These are phyloP conservation scores for Archocentrus centrarchus DNA, from an alignment of 2,113 vertebrate species.

Conservation along the genomic window DNA sequence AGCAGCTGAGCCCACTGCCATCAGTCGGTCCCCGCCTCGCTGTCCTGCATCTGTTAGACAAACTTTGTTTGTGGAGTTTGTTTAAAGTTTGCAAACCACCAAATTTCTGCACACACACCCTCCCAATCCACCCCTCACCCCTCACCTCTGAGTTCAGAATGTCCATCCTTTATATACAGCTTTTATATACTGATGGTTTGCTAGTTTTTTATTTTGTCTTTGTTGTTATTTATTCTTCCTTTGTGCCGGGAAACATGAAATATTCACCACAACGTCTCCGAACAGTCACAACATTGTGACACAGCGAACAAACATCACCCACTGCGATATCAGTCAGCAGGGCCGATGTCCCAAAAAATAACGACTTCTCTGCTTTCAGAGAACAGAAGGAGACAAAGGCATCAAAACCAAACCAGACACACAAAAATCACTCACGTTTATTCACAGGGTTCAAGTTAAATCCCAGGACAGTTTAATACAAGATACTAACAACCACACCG, in stretches of 20 bases:
- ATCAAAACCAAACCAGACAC: background rate
- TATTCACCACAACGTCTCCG: background rate
- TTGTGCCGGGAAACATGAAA: background rate
- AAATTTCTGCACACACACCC: too few relatives aligned
- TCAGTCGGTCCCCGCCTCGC: too few relatives aligned
- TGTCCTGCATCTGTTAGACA: too few relatives aligned
- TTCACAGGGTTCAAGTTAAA: background rate
- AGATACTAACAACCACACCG: background rate
- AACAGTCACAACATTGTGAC: background rate
- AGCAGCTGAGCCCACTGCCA: too few relatives aligned
- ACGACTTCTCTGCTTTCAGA: background rate
- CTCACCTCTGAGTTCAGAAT: too few relatives aligned
- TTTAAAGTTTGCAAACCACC: too few relatives aligned
- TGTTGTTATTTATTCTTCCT: too few relatives aligned
- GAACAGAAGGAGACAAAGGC: background rate
- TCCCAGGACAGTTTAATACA: background rate
- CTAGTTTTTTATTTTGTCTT: too few relatives aligned
- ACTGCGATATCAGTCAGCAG: background rate
- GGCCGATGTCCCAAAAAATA: background rate
- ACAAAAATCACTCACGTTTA: background rate
- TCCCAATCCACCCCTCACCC: too few relatives aligned
- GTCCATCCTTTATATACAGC: background rate
- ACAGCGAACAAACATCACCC: background rate
- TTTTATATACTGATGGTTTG: rapidly evolving
- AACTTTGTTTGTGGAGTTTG: too few relatives aligned